These are phyloP conservation scores for Holacanthus passer DNA, from an alignment of 2,113 vertebrate species.

Conservation along the genomic window DNA sequence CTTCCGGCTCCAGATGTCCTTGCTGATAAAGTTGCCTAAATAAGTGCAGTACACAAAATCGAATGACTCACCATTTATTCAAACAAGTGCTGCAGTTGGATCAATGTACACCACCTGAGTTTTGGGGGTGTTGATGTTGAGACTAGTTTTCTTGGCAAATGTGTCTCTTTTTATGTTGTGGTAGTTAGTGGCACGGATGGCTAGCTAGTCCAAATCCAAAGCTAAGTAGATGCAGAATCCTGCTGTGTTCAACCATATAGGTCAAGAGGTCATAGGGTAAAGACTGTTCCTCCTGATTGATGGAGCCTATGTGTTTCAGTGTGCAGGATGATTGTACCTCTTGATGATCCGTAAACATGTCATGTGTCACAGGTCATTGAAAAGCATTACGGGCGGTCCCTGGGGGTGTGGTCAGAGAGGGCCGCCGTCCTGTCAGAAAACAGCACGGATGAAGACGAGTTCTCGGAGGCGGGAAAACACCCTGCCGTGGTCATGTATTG, in stretches of 20 bases:
- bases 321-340: not conserved
- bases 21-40: no score
- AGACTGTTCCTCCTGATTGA: not conserved
- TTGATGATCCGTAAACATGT: not conserved
- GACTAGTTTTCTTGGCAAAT: not conserved
- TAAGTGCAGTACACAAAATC: not conserved
- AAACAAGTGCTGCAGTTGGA: no score
- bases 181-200: not conserved
- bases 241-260: not conserved
- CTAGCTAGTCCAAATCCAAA: not conserved
- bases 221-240: not conserved
- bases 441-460: slow-evolving; percentile 36
- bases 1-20: not conserved
- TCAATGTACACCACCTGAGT: no score
- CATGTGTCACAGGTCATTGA: slow-evolving; percentile 87
- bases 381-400: slow-evolving; percentile 84
- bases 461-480: slow-evolving; percentile 27
- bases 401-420: slow-evolving; percentile 78
- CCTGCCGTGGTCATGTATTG: slow-evolving; percentile 88
- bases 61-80: not conserved
- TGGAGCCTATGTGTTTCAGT: not conserved
- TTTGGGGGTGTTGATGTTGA: not conserved
- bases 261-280: not conserved
- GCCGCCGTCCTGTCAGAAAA: slow-evolving; percentile 47
- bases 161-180: not conserved